These are phyloP conservation scores for Eristalis intricaria DNA, from an alignment of 2,888 invertebrate genomes.

Conservation along the genomic window DNA sequence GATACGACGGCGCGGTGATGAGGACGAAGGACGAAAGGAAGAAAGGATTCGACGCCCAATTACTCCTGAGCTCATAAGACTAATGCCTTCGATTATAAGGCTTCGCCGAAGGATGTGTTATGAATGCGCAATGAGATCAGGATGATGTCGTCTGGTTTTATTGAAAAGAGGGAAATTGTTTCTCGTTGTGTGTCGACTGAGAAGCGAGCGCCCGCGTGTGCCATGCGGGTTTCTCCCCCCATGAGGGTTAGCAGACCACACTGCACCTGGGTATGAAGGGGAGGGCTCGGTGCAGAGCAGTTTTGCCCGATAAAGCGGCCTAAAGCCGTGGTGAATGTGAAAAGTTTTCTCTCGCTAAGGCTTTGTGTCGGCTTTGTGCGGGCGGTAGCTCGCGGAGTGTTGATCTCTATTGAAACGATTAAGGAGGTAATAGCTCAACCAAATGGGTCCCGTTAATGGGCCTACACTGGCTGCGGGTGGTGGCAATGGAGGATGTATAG, in stretches of 20 bases:
- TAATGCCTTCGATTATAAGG: slow-evolving; percentile 66
- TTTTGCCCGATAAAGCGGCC: background rate
- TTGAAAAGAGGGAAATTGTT: slow-evolving; percentile 59
- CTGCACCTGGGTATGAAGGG: background rate
- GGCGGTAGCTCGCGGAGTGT: background rate
- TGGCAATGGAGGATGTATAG: background rate
- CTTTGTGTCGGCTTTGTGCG: background rate
- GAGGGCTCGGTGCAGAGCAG: background rate
- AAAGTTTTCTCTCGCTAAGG: background rate
- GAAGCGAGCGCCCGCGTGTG: background rate
- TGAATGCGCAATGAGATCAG: slow-evolving; percentile 67
- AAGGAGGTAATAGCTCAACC: background rate
- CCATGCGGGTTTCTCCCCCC: background rate
- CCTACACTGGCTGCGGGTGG: background rate
- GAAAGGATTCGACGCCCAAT: slow-evolving; percentile 59
- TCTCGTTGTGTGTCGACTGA: background rate
- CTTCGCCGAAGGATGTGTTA: slow-evolving; percentile 48
- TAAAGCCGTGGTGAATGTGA: background rate
- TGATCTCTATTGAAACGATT: background rate
- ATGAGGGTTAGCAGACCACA: background rate
- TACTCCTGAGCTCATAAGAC: slow-evolving; percentile 65
- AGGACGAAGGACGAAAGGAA: background rate
- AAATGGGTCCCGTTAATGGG: background rate
- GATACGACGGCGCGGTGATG: background rate
- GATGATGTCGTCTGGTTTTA: slow-evolving; percentile 59